Percentiles rank a stretch among this genome's conserved stretches.
Conservation (phyloP, 2,113 vertebrate species). For the Sturnus vulgaris region DNA sequence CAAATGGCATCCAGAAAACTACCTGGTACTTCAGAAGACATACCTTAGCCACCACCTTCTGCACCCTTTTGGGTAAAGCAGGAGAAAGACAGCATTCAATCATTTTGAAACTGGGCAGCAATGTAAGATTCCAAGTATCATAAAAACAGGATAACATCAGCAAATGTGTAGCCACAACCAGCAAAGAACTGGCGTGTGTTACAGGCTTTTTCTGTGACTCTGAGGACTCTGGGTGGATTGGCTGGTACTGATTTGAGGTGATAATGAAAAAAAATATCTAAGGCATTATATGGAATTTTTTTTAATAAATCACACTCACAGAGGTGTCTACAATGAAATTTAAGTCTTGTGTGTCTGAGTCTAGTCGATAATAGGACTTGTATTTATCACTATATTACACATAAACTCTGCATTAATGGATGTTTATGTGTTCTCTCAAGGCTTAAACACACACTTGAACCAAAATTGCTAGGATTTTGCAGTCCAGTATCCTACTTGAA, state of each 20-base stretch:
- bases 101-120: background rate
- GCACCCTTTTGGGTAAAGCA: background rate
- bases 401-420: background rate
- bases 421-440: background rate
- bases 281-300: background rate
- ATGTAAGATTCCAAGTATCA: background rate
- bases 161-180: background rate
- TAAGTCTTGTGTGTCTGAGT: background rate
- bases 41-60: background rate
- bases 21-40: background rate
- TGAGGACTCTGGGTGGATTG: background rate
- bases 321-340: background rate
- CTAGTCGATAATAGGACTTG: background rate
- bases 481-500: background rate
- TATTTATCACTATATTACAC: background rate
- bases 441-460: background rate
- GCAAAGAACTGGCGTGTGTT: background rate
- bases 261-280: background rate
- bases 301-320: background rate
- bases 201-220: fast-evolving
- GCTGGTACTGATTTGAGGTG: background rate
- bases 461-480: background rate
- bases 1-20: background rate
- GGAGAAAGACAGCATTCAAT: background rate
- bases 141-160: background rate